Evolutionary conservation across 2,888 invertebrate species (phyloP), one percentile per base, ranked within the genome.

Genomic region (Sarcophaga subvicina): DNA sequence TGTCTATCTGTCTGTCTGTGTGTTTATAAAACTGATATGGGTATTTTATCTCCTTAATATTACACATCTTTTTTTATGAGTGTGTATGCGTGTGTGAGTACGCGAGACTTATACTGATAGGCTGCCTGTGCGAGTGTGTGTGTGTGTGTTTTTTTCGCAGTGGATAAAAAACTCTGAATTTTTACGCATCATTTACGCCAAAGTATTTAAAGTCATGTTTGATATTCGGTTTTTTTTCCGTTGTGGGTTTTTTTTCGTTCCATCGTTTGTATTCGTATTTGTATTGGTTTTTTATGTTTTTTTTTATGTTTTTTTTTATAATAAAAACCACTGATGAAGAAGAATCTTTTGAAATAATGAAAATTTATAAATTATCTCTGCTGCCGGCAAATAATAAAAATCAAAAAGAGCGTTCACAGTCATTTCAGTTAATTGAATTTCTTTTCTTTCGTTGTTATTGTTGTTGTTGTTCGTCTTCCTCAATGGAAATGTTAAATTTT

Each of bases 141-240:
- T 20, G 62, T 83, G 78, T 81, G 59, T 71, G 59, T 27, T 60
- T 54, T 60, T 66, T 77, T 47, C 8, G 14, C 80, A 76, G 75
- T 73, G 69, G 54, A 66, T 75, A 54, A 54, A 77, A 69, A 62
- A 63, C 25, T n/a, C 71, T 76, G 25, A 70, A 76, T 71, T 87
- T 79, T 78, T 75, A 84, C 84, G 81, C 84, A 70, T 81, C 87
- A 87, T 84, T 87, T 87, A 22, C 78, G 62, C 76, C 54, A n/a
- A 81, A 84, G 80, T 79, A 81, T 87, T 84, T 84, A 81, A 81
- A 87, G 79, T 82, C 79, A 84, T 84, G 84, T 82, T 87, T 78
- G 79, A 84, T 84, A 78, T 83, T 80, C 63, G 47, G 66, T 59
- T 27, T 62, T 66, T 11, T 78, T 62, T 27, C 64, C 27, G 59